Conservation (phyloP, 1,140 invertebrate genomes). For the Drosophila erecta region DNA sequence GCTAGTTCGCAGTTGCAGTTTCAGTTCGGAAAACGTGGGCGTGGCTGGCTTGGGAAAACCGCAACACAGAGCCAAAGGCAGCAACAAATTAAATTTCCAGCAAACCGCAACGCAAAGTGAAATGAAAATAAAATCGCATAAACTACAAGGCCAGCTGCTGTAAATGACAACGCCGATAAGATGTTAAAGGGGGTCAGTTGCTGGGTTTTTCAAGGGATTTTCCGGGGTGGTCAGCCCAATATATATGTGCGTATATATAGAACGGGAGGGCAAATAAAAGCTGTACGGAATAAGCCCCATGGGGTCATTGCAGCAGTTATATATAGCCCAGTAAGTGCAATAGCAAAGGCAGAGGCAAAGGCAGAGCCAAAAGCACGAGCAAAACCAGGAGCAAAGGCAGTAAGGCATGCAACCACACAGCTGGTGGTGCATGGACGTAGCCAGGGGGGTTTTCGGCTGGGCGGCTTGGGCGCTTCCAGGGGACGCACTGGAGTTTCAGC, state of each 20-base stretch:
- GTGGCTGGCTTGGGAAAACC: conserved; percentile 12
- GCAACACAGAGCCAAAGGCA: conserved; percentile 35
- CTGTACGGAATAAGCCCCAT: conserved; percentile 39
- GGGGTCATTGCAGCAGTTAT: conserved; percentile 40
- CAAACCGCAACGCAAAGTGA: conserved; percentile 67
- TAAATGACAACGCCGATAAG: conserved; percentile 67
- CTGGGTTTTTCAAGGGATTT: background rate
- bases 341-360: conserved; percentile 5
- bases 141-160: conserved; percentile 53
- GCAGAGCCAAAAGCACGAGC: background rate
- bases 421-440: conserved; percentile 14
- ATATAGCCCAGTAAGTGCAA: conserved; percentile 6
- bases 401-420: conserved; percentile 56
- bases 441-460: background rate
- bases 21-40: conserved; percentile 4
- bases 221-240: background rate
- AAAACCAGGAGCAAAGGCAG: conserved; percentile 36
- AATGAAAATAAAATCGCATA: conserved; percentile 73
- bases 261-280: background rate
- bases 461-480: too few species aligned
- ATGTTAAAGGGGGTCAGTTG: conserved; percentile 32
- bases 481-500: conserved; percentile 20
- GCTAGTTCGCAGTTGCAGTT: conserved; percentile 1
- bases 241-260: background rate
- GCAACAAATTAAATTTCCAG: conserved; percentile 66